A percentile compares a stretch with the other conserved stretches of the same genome.
phyloP scores from a whole-genome alignment of 2,113 vertebrate species.

The Setophaga petechia region DNA sequence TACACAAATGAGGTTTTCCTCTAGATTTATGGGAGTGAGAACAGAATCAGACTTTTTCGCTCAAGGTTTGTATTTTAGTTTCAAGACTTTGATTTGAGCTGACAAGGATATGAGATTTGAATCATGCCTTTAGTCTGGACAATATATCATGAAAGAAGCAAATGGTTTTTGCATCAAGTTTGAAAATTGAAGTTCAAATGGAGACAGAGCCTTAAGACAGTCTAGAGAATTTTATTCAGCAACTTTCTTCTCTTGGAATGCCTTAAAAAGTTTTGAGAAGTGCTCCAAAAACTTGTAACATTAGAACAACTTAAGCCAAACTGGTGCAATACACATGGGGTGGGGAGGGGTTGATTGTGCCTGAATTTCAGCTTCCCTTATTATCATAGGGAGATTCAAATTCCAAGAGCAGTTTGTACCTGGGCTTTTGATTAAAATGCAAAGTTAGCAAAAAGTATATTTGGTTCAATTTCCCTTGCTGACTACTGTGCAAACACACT shows the following conservation, averaged over 20 bases:
- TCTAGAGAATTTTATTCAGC: not conserved
- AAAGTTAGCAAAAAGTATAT: not conserved
- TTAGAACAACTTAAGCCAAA: not conserved
- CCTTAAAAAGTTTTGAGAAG: not conserved
- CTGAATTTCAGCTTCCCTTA: not conserved
- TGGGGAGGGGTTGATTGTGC: not conserved
- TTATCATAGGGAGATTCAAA: not conserved
- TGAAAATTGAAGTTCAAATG: not conserved
- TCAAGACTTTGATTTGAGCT: not conserved
- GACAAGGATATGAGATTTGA: not conserved
- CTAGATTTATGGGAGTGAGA: not conserved
- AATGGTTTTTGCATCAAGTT: not conserved
- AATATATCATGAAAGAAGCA: not conserved
- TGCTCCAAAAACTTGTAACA: not conserved
- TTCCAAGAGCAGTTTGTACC: not conserved
- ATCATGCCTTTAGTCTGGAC: not conserved
- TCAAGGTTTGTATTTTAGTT: not conserved
- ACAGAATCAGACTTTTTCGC: not conserved
- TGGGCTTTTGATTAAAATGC: conserved; percentile 3
- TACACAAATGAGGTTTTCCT: not conserved
- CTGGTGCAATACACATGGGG: accelerated
- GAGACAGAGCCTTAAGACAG: not conserved
- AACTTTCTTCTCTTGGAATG: not conserved
- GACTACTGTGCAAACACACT: not conserved
- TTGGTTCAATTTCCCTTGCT: not conserved